These are phyloP conservation scores for Agrochola circellaris DNA, from an alignment of 2,888 invertebrate genomes.

Conservation along the genomic window DNA sequence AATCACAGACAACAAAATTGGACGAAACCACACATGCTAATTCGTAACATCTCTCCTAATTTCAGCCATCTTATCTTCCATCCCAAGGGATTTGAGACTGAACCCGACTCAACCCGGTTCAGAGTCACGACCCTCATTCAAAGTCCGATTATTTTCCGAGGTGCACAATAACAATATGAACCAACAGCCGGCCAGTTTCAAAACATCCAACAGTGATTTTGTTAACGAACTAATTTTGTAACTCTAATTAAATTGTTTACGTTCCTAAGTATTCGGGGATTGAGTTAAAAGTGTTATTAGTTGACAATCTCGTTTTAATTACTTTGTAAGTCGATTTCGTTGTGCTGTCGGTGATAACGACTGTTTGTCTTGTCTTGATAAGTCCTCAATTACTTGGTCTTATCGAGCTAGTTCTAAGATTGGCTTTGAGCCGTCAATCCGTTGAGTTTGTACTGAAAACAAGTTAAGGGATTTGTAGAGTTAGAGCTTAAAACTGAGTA, in stretches of 20 bases:
- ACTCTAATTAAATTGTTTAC: slow-evolving; percentile 66
- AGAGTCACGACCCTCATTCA: slow-evolving; percentile 52
- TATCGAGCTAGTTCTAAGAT: slow-evolving; percentile 41
- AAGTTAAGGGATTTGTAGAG: not conserved
- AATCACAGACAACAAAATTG: slow-evolving; percentile 4
- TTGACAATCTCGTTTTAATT: slow-evolving; percentile 60
- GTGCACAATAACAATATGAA: slow-evolving; percentile 62
- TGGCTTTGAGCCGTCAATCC: slow-evolving; percentile 26
- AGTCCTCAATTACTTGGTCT: slow-evolving; percentile 38
- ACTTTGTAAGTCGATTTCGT: slow-evolving; percentile 58
- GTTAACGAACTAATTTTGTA: slow-evolving; percentile 65
- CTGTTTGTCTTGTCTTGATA: slow-evolving; percentile 44
- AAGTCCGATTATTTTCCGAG: slow-evolving; percentile 47
- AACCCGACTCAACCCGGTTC: slow-evolving; percentile 45
- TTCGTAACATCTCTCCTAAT: slow-evolving; percentile 35
- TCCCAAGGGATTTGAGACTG: slow-evolving; percentile 26
- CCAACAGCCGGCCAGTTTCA: slow-evolving; percentile 29
- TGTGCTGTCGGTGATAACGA: slow-evolving; percentile 43
- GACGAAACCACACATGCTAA: slow-evolving; percentile 26
- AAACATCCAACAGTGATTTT: slow-evolving; percentile 64
- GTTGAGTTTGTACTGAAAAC: slow-evolving; percentile 25
- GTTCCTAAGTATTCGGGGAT: slow-evolving; percentile 53
- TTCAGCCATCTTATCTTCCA: slow-evolving; percentile 32
- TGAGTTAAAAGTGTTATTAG: slow-evolving; percentile 62
- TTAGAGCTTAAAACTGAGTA: not conserved